Evolutionary conservation across 64 coral and sea anemone genomes (phyloP), one percentile per base, ranked within the genome.

Genomic region (Trachythela sp.): DNA sequence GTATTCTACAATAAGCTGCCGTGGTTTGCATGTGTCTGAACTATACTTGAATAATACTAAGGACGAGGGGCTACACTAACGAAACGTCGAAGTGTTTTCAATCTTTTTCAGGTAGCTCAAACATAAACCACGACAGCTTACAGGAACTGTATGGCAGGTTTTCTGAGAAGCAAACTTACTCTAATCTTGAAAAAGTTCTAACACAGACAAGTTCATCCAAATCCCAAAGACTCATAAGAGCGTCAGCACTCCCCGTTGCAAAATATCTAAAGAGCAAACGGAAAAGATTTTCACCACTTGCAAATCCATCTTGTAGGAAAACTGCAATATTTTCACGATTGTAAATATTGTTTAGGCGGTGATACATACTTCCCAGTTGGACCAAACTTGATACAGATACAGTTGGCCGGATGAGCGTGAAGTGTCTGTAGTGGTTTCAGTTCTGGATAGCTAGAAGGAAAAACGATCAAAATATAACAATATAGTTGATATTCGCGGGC

Each of bases 371-470:
- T 99, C 42, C 96, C 96, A 38, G 92, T 95, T 0, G 96, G 96
- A 33, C 95, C 96, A 93, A 99, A 99, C 89, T 99, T 99, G 84
- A 99, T 99, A 59, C 96, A 99, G 29, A 99, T 99, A 60, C 96
- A 99, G 43, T 99, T 99, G 36, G 96, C 96, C 48, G 96, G 96
- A 90, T 99, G 96, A 77, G 96, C 96, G 89, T 99, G 93, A 49
- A 99, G 83, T 8, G 96, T 95, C 50, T 99, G 96, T 71, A 90
- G 91, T 84, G 93, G 89, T 48, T 99, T 99, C 10, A 99, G 88
- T 8, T 99, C 96, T 45, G 96, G 96, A 48, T 99, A 99, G 84
- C 96, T 99, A 35, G 41, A 36, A 70, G 35, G 18, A 77, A 22
- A 86, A 75, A 0, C 34, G 30, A 15, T 36, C 0, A 33, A 22